Base-by-base conservation (phyloP, 2,113 vertebrate species). In the Anarhynchus alexandrinus region DNA sequence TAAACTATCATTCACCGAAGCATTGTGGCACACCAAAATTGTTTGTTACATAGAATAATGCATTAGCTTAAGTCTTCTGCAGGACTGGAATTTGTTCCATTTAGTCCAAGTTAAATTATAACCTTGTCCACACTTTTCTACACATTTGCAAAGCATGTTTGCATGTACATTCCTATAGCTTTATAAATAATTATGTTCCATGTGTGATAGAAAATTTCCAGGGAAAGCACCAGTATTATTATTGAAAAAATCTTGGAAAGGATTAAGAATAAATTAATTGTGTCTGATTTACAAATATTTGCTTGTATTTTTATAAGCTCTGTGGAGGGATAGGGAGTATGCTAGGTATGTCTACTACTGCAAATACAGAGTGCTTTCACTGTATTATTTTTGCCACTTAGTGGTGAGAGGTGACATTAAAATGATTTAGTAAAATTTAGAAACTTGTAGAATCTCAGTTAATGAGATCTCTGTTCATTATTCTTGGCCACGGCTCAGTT, bases 351-450 rank as follows among this genome's bases (percentile, higher is more conserved):
- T 88, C 93, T 55, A 70, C 43, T 42, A 77, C 66, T 87, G 77
- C 64, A 94, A 94, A 92, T 91, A 82, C 42, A 96, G 94, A 85
- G 70, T 70, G 26, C 38, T 95, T 95, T 92, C 88, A 95, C 81
- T 87, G 45, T 93, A 94, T 94, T 96, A 85, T 94, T 95, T 96
- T 92, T 95, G 83, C 88, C 78, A 94, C 73, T 96, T 73, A 72
- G 76, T 94, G 78, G 86, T 93, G 88, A 97, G n/a, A 80, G 57
- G 17, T 9, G n/a, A 86, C 83, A 89, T 93, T 91, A 92, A 97
- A 94, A 94, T 89, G 89, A 95, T 95, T 91, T 90, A 94, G 23
- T 89, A 91, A 91, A 93, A 91, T 91, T 93, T 96, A 96, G 88
- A 84, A 90, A 76, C 83, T 74, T 91, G 81, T 40, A 96, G 73